Evolutionary conservation across 2,113 vertebrate genomes (phyloP), one percentile per base, ranked within the genome.

Genomic region (Pterocles orientalis): DNA sequence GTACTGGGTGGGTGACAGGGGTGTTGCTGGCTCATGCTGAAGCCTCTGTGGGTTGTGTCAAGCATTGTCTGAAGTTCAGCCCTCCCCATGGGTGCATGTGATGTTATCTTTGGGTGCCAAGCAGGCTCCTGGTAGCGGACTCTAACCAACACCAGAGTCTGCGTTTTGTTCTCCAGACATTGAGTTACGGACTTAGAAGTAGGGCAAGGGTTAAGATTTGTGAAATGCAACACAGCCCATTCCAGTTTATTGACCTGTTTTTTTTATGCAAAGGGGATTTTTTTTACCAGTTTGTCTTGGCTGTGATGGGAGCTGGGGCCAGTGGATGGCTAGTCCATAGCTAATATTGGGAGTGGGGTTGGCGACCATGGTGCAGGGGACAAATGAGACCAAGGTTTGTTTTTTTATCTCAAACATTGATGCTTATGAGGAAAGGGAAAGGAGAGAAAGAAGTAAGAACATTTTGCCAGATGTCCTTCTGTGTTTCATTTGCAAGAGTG

Each of bases 11-110:
- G 28, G 1, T 19, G 47, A 10, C 6, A 7, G 4, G 6, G 29
- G 48, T 21, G 12, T 41, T 53, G 2, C 7, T 82, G 41, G 12
- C 25, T 69, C 23, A 14, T 2, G 15, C 34, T 77, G 54, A 61
- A 65, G 9, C 20, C 62, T 5, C 7, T 18, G 7, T 29, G 24
- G 12, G 29, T 24, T 73, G 6, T 28, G 6, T 16, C 7, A 64
- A 18, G 9, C 8, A 3, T 15, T 64, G 18, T 24, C 8, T 43
- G 25, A 56, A 18, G 29, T 76, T 91, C 20, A 51, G 6, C 17
- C 21, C 28, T 68, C 17, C 6, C 31, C 7, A 12, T 0, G 0
- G 5, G 39, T 25, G 5, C 28, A 54, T 19, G 14, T 36, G 31
- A 18, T 56, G 6, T 58, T 45, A 1, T 28, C 18, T 36, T 14